Base-by-base conservation (phyloP, 2,888 invertebrate species). In the Lepas anatifera region DNA sequence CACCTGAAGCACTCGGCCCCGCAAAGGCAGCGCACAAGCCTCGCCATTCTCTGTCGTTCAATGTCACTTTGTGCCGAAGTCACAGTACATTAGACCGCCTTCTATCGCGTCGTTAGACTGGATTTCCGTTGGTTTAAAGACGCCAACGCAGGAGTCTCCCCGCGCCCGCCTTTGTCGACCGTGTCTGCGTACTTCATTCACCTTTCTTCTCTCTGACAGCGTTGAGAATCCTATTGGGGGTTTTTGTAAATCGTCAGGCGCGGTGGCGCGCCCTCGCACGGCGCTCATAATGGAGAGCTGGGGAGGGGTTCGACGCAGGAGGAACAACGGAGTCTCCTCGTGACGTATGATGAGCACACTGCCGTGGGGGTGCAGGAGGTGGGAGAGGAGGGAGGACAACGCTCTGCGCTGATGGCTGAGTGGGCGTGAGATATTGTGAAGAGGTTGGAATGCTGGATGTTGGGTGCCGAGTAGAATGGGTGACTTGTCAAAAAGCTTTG, bases 141-240 rank as follows among this genome's bases (percentile, higher is more conserved):
- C 58, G 32, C 22, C 58, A 58, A 32, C n/a, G n/a, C 32, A 58
- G 29, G 58, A 6, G 58, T 32, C 32, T 22, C 58, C 22, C 22
- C 32, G 58, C 58, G 7, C 18, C 13, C 29, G 58, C 32, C 58
- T 18, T 58, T 58, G 58, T 58, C 6, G 58, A 8, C 18, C 58
- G 58, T 18, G 58, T 58, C 58, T 22, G 58, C 58, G n/a, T 22
- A 32, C 58, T 32, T 32, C 32, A 58, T 58, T 58, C 58, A 58
- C 58, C 32, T 58, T 58, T 58, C 58, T 58, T 58, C 58, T 58
- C 29, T 32, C 18, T 32, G 58, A 58, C 58, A 58, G 58, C 58
- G 58, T 58, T 58, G 58, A 58, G 58, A 58, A 58, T 58, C 58
- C 58, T 58, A 58, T 58, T 58, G 32, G 29, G 58, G 29, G 58